These are phyloP conservation scores for Bombus turneri DNA, from an alignment of 1,140 invertebrate species.

Conservation along the genomic window DNA sequence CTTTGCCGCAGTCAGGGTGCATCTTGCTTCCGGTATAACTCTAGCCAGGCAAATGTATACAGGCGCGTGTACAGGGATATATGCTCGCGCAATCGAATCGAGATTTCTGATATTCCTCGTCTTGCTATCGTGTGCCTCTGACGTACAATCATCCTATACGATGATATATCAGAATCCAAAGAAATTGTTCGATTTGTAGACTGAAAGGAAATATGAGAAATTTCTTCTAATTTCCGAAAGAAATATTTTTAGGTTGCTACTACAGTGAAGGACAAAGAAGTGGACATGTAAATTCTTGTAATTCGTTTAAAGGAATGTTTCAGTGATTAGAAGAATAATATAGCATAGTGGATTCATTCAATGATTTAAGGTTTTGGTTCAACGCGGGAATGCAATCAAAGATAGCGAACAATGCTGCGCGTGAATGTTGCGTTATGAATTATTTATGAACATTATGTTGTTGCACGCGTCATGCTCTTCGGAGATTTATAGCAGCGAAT, in stretches of 20 bases:
- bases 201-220: neutral
- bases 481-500: constrained; percentile 24
- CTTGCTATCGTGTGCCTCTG: neutral
- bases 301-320: neutral
- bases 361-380: neutral
- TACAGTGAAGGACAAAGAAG: neutral
- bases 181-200: neutral
- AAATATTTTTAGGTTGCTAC: neutral
- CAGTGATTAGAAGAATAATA: neutral
- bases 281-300: neutral
- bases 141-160: too few species aligned
- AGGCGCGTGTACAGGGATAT: constrained; percentile 36
- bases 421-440: constrained; percentile 42
- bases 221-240: neutral
- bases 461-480: neutral
- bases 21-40: constrained; percentile 70
- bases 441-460: constrained; percentile 39
- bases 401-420: constrained; percentile 21
- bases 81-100: constrained; percentile 61
- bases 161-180: neutral
- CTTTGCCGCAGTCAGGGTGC: constrained; percentile 66
- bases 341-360: neutral
- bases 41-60: constrained; percentile 46
- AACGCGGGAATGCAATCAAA: constrained; percentile 5
- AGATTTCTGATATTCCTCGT: constrained; percentile 57